These are phyloP conservation scores for Agriopis leucophaearia DNA, from an alignment of 2,888 invertebrate species.

Conservation along the genomic window DNA sequence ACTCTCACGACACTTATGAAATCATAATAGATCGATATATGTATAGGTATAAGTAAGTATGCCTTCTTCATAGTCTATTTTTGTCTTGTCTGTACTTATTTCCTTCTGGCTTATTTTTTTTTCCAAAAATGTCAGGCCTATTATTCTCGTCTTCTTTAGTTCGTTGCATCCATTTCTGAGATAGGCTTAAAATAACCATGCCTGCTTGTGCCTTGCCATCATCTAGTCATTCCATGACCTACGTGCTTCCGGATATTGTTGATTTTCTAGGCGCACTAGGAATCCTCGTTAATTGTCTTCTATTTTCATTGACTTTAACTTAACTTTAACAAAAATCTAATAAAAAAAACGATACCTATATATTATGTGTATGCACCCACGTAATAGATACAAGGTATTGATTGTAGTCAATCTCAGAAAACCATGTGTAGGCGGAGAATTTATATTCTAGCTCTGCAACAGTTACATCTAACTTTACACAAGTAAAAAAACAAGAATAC, in stretches of 20 bases:
- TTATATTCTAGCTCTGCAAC: too few species aligned
- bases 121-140: neutral
- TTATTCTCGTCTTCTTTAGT: neutral
- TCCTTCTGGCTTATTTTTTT: too few species aligned
- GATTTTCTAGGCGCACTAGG: neutral
- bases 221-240: neutral
- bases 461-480: neutral
- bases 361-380: neutral
- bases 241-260: neutral
- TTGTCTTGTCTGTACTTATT: neutral
- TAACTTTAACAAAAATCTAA: too few species aligned
- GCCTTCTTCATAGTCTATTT: neutral
- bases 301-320: too few species aligned
- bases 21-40: too few species aligned
- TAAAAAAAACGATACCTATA: too few species aligned
- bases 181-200: neutral
- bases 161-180: neutral
- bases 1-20: too few species aligned
- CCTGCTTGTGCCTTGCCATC: too few species aligned
- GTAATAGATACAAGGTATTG: neutral
- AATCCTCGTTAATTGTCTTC: neutral
- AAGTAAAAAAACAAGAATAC: constrained; percentile 2
- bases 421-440: neutral
- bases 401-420: neutral
- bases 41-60: neutral